Conservation (phyloP, 2,113 vertebrate species). For the Brienomyrus brachyistius region DNA sequence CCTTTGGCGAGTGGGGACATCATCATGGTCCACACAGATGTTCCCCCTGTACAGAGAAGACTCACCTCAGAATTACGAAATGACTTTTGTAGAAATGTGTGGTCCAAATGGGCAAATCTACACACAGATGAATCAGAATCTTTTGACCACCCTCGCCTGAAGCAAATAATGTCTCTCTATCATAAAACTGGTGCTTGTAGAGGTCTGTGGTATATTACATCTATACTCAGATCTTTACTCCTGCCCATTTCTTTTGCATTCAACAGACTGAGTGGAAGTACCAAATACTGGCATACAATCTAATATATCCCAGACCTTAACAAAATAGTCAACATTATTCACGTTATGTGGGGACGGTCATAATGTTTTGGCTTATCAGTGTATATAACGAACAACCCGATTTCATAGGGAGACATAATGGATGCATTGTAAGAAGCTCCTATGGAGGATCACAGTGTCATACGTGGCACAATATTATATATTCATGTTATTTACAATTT, state of each 20-base stretch:
- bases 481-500: not conserved
- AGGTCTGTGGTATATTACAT: not conserved
- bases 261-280: too few relatives aligned
- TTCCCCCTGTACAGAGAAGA: conserved; percentile 47
- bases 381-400: not conserved
- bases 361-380: too few relatives aligned
- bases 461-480: not conserved
- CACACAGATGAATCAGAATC: not conserved
- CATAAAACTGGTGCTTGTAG: not conserved
- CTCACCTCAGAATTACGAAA: too few relatives aligned
- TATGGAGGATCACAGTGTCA: not conserved
- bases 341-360: too few relatives aligned
- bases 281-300: too few relatives aligned
- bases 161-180: not conserved
- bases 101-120: not conserved
- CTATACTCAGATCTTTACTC: too few relatives aligned
- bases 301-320: too few relatives aligned
- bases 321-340: too few relatives aligned
- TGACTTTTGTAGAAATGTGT: too few relatives aligned
- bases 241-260: too few relatives aligned
- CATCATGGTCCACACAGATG: conserved; percentile 60
- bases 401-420: not conserved
- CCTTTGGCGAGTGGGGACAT: conserved; percentile 53
- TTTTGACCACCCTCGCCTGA: not conserved
- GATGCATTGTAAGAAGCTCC: not conserved